Evolutionary conservation across 2,797 vertebrate species (phyloP), one percentile per base, ranked within the genome.

Genomic region (Notolabrus celidotus): DNA sequence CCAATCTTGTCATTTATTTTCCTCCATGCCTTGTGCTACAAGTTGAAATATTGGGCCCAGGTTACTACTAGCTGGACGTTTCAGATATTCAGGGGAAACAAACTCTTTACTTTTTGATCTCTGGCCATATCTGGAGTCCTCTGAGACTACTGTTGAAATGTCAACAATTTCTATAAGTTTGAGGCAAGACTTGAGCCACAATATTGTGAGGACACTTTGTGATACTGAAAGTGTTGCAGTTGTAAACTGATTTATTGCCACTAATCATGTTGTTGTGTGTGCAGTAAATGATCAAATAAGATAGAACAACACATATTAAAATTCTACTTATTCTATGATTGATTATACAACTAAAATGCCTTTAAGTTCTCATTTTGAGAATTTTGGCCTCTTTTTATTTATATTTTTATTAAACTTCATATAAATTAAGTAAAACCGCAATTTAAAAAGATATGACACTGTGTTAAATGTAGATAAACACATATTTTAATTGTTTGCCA

Each of bases 191-290:
- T 71, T 62, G 46, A 66, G 41, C 68, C 72, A 68, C 61, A 56
- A 25, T 39, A 55, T 61, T 43, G 50, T 58, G 38, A 61, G 52
- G 22, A 58, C 67, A 51, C 51, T 52, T 17, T 50, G 57, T 46
- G 33, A 79, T 54, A 66, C 33, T 71, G 7, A 51, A 78, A 70
- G 54, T 80, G 71, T 77, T 64, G 29, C 20, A 58, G 22, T 43
- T 71, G 9, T 58, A 53, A 55, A 81, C 71, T 84, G 80, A 82
- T 87, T 79, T 47, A 59, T 64, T 71, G 60, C 67, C 73, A 76
- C 65, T 79, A 71, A 75, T 83, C 47, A 71, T 47, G 43, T 66
- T 76, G 43, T 55, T 51, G 10, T 72, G 19, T 74, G 54, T 56
- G n/a, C 45, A 67, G 15, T 54, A 46, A 71, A 29, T 23, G 0